These are phyloP conservation scores for Neoitamus cyanurus DNA, from an alignment of 2,888 invertebrate genomes.

Conservation along the genomic window DNA sequence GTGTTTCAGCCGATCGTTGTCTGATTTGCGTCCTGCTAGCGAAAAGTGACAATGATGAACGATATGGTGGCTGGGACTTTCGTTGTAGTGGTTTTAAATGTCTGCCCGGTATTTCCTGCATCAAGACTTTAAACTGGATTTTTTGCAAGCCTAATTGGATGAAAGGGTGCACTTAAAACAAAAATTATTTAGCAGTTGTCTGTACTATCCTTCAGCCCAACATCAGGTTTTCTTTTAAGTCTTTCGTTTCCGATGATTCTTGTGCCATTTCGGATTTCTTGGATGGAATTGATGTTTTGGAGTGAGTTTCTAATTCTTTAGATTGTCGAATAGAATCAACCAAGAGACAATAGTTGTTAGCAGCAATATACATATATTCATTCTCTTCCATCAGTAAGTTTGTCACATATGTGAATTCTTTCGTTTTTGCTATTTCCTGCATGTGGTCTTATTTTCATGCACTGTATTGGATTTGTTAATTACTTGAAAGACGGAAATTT, in stretches of 20 bases:
- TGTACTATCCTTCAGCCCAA: background rate
- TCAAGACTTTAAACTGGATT: background rate
- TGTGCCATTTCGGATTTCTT: background rate
- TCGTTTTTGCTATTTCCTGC: no score
- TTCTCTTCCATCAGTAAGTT: no score
- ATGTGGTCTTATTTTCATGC: no score
- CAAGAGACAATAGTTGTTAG: no score
- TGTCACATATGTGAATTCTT: no score
- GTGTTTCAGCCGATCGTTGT: constrained; percentile 45
- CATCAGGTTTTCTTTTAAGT: background rate
- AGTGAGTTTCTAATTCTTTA: no score
- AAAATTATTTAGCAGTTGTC: background rate
- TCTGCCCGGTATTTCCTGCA: background rate
- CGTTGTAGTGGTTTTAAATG: background rate
- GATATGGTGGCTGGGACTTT: constrained; percentile 3
- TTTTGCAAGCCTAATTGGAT: background rate
- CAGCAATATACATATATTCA: no score
- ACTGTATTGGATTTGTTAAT: no score
- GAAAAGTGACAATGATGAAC: constrained; percentile 44
- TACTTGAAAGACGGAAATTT: no score
- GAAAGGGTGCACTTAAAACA: background rate
- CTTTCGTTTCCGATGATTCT: background rate
- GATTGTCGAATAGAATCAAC: no score
- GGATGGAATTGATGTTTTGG: background rate
- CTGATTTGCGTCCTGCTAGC: constrained; percentile 43